Evolutionary conservation across 2,797 vertebrate genomes (phyloP).

Genomic region (Decapterus maruadsi): DNA sequence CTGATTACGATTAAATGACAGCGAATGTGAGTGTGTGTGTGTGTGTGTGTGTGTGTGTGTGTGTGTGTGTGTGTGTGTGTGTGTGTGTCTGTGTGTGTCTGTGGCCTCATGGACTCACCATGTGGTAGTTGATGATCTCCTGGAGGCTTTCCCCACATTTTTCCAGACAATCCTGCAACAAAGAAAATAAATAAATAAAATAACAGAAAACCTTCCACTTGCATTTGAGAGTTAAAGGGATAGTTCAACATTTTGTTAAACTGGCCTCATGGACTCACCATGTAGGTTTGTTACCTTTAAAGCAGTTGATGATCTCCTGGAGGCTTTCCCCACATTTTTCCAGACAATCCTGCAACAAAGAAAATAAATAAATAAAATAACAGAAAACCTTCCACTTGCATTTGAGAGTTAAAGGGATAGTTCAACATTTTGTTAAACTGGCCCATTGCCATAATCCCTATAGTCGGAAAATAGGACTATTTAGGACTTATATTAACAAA

Average conservation of each 20-base stretch:
- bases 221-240: too few species aligned
- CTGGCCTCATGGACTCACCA: slow-evolving; percentile 85
- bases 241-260: too few species aligned
- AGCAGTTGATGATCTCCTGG: slow-evolving; percentile 98
- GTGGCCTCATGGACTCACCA: slow-evolving; percentile 84
- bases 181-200: too few species aligned
- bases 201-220: too few species aligned
- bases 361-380: background rate
- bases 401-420: background rate
- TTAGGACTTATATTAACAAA: too few species aligned
- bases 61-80: background rate
- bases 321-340: slow-evolving; percentile 96
- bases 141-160: slow-evolving; percentile 96
- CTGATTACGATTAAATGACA: too few species aligned
- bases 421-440: too few species aligned
- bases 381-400: slow-evolving; percentile 25
- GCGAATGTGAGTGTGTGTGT: slow-evolving; percentile 8
- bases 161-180: slow-evolving; percentile 92
- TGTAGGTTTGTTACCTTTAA: too few species aligned
- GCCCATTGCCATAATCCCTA: too few species aligned
- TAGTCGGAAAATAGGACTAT: too few species aligned
- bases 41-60: slow-evolving; percentile 6
- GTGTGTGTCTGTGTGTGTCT: too few species aligned
- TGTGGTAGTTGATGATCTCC: slow-evolving; percentile 98
- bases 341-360: slow-evolving; percentile 90